Percentiles rank a stretch among this genome's conserved stretches.
These are phyloP conservation scores for rabbit (Oryctolagus cuniculus) DNA, from an alignment of 2,113 vertebrate species.

Conservation along the genomic window mOryCun1.1 NC_091451.1:25715501-25716000, in stretches of 20 bases:
- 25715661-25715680: neutral
- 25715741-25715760: neutral
- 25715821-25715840: neutral
- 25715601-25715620: neutral
- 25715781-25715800: conserved; percentile 1
- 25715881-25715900: neutral
- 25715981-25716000: neutral
- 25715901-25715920: neutral
- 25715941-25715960: conserved; percentile 8
- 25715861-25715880: neutral
- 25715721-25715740: neutral
- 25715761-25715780: neutral
- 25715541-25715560: neutral
- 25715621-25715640: neutral
- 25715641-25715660: neutral
- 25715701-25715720: neutral
- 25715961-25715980: conserved; percentile 1
- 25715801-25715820: neutral
- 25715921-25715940: neutral
- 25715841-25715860: neutral
- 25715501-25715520: neutral
- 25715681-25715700: neutral
- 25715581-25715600: neutral
- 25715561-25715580: neutral
- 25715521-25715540: neutral